Conservation (phyloP, 1,140 invertebrate species). For the Bombus confusus region DNA sequence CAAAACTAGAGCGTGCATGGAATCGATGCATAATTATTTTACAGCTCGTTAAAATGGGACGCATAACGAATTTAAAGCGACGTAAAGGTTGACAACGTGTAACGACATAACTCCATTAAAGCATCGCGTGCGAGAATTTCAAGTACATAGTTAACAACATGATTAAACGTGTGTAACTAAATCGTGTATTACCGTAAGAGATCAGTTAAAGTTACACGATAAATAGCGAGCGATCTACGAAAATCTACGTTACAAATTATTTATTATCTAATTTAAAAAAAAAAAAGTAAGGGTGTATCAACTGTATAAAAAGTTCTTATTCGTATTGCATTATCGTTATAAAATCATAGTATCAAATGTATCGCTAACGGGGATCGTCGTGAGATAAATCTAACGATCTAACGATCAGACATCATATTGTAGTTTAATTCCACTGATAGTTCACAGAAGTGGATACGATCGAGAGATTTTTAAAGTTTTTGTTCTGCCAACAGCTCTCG, state of each 20-base stretch:
- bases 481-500: neutral
- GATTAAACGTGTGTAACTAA: conserved; percentile 1
- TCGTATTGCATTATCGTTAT: neutral
- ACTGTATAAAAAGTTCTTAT: neutral
- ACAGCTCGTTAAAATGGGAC: conserved; percentile 2
- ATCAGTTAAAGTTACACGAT: conserved; percentile 12
- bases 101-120: neutral
- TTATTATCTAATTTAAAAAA: neutral
- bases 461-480: neutral
- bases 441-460: neutral
- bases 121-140: neutral
- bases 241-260: neutral
- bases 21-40: neutral
- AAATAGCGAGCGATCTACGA: neutral
- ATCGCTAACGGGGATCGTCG: neutral
- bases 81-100: neutral
- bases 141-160: neutral
- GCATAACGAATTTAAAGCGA: conserved; percentile 19
- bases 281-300: neutral
- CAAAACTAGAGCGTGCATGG: neutral
- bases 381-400: neutral
- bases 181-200: conserved; percentile 28
- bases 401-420: neutral
- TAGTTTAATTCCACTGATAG: neutral
- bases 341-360: neutral